Base-by-base conservation (phyloP, 2,888 invertebrate species). In the Tupiocoris notatus region DNA sequence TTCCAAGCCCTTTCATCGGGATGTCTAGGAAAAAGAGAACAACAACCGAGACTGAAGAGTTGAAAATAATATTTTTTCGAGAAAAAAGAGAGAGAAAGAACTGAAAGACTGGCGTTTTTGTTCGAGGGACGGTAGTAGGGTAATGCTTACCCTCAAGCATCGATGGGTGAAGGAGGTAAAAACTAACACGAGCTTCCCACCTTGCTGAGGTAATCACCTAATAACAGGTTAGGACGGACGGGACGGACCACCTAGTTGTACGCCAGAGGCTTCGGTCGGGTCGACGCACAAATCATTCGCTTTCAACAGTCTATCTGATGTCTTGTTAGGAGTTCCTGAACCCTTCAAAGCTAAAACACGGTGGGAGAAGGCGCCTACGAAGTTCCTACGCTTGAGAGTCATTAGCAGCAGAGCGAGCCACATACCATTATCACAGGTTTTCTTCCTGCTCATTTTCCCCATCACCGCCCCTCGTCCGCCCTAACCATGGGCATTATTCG, bases 161-260 rank as follows among this genome's bases (percentile, higher is more conserved):
- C 3, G 18, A 21, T 18, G 57, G 57, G 21, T 17, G 24, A 57
- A 70, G 18, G 23, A 54, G 68, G 71, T 68, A 77, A 77, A 71
- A 65, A 70, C 77, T 71, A 70, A 77, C 65, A 77, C 77, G 71
- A 75, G 75, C 75, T 71, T 70, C 75, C 75, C 75, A 75, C 75
- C 75, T 75, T 75, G 65, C 75, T 57, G 75, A 65, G 75, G 75
- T 75, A 65, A 75, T 75, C 75, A 75, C 75, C 75, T 75, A 75
- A 75, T 75, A 75, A 75, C 75, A 75, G 64, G 65, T 64, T 75
- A 65, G 75, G 58, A n/a, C 20, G 24, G 62, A 63, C 17, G n/a
- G n/a, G n/a, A 20, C 2, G 63, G 73, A 73, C 73, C 73, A 73
- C 73, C 73, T 73, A 63, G 39, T 22, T 57, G 75, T 39, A 12